Percentiles rank a stretch among this genome's conserved stretches.
phyloP scores from a whole-genome alignment of 2,888 invertebrate species.

The Apamea epomidion region DNA sequence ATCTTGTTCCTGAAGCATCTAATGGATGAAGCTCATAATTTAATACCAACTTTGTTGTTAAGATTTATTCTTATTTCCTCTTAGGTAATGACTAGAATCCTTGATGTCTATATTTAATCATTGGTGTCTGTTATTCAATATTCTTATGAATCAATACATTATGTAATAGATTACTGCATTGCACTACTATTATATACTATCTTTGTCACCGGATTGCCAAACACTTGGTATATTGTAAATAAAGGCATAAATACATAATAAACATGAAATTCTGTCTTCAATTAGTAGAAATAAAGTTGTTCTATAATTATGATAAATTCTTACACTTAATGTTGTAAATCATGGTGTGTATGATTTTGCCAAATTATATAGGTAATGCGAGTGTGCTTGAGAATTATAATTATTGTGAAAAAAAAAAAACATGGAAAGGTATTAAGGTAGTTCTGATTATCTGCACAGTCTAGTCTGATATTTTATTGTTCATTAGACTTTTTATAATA shows the following conservation, averaged over 20 bases:
- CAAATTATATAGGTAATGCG: slow-evolving; percentile 47
- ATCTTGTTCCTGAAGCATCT: slow-evolving; percentile 54
- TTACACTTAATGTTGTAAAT: slow-evolving; percentile 25
- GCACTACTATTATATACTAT: slow-evolving; percentile 42
- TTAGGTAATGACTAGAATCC: slow-evolving; percentile 19
- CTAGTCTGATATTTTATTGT: slow-evolving; percentile 73
- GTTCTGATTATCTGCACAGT: slow-evolving; percentile 64
- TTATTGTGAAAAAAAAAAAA: slow-evolving; percentile 18
- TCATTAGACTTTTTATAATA: slow-evolving; percentile 47
- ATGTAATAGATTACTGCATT: slow-evolving; percentile 50
- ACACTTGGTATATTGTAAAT: slow-evolving; percentile 45
- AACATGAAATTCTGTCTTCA: slow-evolving; percentile 16
- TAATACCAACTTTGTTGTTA: slow-evolving; percentile 43
- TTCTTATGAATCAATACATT: slow-evolving; percentile 19
- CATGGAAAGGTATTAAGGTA: slow-evolving; percentile 51
- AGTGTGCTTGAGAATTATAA: slow-evolving; percentile 20
- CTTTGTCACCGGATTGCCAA: slow-evolving; percentile 29
- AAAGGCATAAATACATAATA: slow-evolving; percentile 11
- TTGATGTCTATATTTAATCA: slow-evolving; percentile 36
- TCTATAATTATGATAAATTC: slow-evolving; percentile 27
- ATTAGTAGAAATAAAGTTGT: slow-evolving; percentile 36
- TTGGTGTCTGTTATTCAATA: slow-evolving; percentile 49
- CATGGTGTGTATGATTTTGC: slow-evolving; percentile 45
- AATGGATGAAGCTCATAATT: slow-evolving; percentile 59
- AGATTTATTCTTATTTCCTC: slow-evolving; percentile 31